Percentiles rank a stretch among this genome's conserved stretches.
phyloP scores from a whole-genome alignment of 2,113 vertebrate species.

The Otus sunia region DNA sequence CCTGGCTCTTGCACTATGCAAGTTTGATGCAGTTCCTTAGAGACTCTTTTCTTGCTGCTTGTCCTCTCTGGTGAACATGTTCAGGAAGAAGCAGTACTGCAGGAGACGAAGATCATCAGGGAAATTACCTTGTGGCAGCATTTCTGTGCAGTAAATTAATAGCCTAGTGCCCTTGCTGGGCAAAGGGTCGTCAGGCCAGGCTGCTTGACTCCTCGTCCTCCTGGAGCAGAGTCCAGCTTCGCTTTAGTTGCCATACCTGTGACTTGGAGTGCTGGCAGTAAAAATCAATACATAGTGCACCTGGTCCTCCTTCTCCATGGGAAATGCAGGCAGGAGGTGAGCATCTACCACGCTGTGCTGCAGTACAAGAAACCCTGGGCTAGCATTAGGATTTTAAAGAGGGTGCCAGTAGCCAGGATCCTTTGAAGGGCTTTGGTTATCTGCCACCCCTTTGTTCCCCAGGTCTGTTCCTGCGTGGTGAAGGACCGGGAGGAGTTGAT shows the following conservation, averaged over 20 bases:
- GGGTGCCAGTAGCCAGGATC: not conserved
- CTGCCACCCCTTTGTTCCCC: not conserved
- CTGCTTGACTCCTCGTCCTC: not conserved
- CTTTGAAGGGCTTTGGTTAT: not conserved
- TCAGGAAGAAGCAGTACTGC: not conserved
- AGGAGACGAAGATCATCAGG: not conserved
- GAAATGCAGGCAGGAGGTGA: not conserved
- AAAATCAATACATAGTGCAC: not conserved
- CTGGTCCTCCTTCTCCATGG: not conserved
- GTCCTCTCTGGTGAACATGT: not conserved
- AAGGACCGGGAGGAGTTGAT: not conserved
- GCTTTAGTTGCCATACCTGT: rapidly evolving
- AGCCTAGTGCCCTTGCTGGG: not conserved
- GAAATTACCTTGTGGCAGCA: not conserved
- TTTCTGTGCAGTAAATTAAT: not conserved
- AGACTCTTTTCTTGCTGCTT: not conserved
- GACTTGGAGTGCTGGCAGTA: not conserved
- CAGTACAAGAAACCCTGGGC: not conserved
- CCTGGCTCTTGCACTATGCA: rapidly evolving
- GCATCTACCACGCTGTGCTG: not conserved
- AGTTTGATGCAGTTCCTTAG: not conserved
- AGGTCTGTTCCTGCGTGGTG: not conserved
- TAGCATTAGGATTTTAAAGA: not conserved
- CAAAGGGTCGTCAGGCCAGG: no score
- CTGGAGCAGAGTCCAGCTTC: not conserved